Base-by-base conservation (phyloP, 2,113 vertebrate species). In the Sterna hirundo region DNA sequence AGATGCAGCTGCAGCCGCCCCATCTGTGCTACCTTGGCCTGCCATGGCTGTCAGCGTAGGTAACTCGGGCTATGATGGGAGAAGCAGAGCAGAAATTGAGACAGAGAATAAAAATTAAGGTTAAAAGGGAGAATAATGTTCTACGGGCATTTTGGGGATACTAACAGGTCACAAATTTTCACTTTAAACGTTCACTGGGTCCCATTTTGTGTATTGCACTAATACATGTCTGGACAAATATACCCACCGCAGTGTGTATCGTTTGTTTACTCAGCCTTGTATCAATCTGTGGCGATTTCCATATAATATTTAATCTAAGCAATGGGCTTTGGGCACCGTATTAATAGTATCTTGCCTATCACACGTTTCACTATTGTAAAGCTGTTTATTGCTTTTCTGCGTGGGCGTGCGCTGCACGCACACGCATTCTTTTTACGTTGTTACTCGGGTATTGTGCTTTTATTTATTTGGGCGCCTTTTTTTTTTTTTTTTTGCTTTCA, bases 11-110 rank as follows among this genome's bases (percentile, higher is more conserved):
- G 97, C 88, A 95, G 77, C 96, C 90, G 3, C 96, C 97, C 98
- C 97, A 98, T 98, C 98, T 98, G 98, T 97, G 98, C 97, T 83
- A 96, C 94, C 89, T 96, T 96, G 96, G 97, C 97, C 97, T 84
- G 90, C 96, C 87, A 90, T 60, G 92, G 95, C 92, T 97, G 96
- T 97, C 88, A 77, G 96, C 52, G 10, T 79, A 96, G 96, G 95
- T 96, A 97, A 93, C 94, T 69, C 29, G 22, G 91, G 91, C 96
- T 92, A 80, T 95, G 94, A 97, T 93, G 96, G 96, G 94, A 96
- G 95, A 97, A 96, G 95, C 96, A 95, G 94, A 97, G 95, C 94
- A 97, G 96, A 97, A 97, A 97, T 97, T 94, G 96, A 97, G 94
- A 95, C 86, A 78, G 93, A 91, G 91, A 94, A 96, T 97, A 96